phyloP scores from a whole-genome alignment of 2,113 vertebrate genomes.

The Ifrita kowaldi region DNA sequence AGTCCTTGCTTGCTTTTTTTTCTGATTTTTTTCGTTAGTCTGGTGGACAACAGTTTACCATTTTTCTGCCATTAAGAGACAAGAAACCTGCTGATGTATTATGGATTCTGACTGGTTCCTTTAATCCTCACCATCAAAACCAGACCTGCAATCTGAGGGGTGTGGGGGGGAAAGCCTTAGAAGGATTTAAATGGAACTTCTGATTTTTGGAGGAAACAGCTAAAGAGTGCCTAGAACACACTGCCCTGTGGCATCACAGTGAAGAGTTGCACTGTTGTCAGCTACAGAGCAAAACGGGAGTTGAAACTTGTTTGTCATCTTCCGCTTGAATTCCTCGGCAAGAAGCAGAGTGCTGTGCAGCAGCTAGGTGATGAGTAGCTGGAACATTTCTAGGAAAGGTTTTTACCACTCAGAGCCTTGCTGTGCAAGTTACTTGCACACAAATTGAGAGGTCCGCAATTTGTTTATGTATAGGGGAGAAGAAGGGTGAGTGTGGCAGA shows the following conservation, averaged over 20 bases:
- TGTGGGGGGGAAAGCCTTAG: background rate
- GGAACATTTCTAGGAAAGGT: background rate
- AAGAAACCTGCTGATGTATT: background rate
- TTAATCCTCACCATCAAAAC: background rate
- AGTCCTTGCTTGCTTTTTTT: background rate
- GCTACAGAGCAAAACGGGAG: slow-evolving; percentile 3
- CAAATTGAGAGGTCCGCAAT: background rate
- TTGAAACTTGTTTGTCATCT: background rate
- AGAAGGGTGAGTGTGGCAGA: background rate
- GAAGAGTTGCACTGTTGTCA: slow-evolving; percentile 28
- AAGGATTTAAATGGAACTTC: background rate
- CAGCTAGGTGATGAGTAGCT: background rate
- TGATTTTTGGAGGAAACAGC: background rate
- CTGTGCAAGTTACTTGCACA: background rate
- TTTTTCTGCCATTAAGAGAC: background rate
- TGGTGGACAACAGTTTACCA: background rate
- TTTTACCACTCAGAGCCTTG: background rate
- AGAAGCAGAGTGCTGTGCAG: background rate
- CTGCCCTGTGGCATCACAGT: background rate
- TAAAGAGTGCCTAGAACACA: background rate
- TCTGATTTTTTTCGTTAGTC: background rate
- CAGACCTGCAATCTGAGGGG: background rate
- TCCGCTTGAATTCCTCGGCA: background rate
- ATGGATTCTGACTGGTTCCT: background rate
- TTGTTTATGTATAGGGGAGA: background rate